A percentile compares a stretch with the other conserved stretches of the same genome.
phyloP scores from a whole-genome alignment of 2,888 invertebrate genomes.

The Acanthosepion esculentum region DNA sequence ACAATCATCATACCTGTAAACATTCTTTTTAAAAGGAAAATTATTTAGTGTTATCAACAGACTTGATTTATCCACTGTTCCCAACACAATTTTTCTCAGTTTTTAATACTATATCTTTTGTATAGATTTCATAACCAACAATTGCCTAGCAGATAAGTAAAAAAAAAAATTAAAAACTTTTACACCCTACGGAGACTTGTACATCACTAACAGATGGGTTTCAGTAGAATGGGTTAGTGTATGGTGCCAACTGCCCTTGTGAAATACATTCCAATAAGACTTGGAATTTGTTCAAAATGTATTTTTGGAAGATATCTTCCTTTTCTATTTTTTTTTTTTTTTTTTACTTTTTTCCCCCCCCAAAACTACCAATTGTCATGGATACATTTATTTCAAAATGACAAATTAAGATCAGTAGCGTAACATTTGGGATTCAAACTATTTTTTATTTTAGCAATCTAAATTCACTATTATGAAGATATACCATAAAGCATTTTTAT shows the following conservation, averaged over 20 bases:
- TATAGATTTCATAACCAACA: not conserved
- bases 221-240: not conserved
- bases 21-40: not conserved
- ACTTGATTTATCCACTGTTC: not conserved
- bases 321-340: not conserved
- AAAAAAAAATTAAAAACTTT: not conserved
- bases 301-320: not conserved
- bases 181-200: not conserved
- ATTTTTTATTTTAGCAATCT: not conserved
- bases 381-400: not conserved
- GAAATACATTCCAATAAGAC: constrained; percentile 4
- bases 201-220: constrained; percentile 23
- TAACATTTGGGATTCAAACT: not conserved
- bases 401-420: not conserved
- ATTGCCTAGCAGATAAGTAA: not conserved
- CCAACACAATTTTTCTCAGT: not conserved
- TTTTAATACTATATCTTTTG: not conserved
- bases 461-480: not conserved
- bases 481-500: not conserved
- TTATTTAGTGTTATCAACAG: too few species aligned
- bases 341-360: not conserved
- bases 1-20: not conserved
- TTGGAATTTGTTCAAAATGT: not conserved
- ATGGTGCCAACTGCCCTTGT: constrained; percentile 6
- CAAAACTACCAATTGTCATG: not conserved